These are phyloP conservation scores for Drosophila virilis DNA, from an alignment of 1,140 invertebrate genomes.

Conservation along the genomic window DNA sequence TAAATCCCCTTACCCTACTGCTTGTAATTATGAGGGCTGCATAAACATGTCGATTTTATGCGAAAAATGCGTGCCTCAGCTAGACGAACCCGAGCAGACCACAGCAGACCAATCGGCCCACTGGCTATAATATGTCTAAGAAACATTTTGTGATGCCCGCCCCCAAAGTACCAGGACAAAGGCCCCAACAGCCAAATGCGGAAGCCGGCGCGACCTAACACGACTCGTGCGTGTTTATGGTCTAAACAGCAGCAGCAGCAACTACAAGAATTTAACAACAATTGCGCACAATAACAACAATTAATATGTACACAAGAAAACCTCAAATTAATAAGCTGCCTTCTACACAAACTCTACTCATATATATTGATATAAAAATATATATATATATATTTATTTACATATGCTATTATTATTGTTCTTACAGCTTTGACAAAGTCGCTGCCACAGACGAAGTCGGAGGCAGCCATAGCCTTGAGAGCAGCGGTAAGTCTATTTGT, in stretches of 20 bases:
- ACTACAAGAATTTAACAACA: constrained; percentile 16
- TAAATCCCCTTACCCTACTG: not conserved
- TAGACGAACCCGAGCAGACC: constrained; percentile 2
- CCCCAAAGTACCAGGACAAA: constrained; percentile 36
- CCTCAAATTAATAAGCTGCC: constrained; percentile 73
- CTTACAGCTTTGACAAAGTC: constrained; percentile 30
- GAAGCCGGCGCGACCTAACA: constrained; percentile 73
- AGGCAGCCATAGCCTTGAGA: constrained; percentile 13
- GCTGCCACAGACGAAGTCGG: not conserved
- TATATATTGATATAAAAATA: not conserved
- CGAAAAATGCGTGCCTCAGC: constrained; percentile 73
- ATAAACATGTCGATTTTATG: constrained; percentile 80
- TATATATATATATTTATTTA: not conserved
- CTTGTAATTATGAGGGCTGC: constrained; percentile 45
- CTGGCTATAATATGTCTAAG: constrained; percentile 69
- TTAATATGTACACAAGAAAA: constrained; percentile 61
- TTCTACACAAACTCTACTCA: constrained; percentile 19
- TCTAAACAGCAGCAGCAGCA: constrained; percentile 37
- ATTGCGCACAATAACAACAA: constrained; percentile 64
- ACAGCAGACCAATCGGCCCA: not conserved
- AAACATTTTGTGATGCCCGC: constrained; percentile 68
- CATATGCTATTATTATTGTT: not conserved
- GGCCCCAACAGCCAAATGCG: constrained; percentile 41
- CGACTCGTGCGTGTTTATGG: constrained; percentile 76
- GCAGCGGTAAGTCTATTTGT: constrained; percentile 38